Evolutionary conservation across 2,797 vertebrate genomes (phyloP), one percentile per base, ranked within the genome.

Genomic region (Acanthiza pusilla): DNA sequence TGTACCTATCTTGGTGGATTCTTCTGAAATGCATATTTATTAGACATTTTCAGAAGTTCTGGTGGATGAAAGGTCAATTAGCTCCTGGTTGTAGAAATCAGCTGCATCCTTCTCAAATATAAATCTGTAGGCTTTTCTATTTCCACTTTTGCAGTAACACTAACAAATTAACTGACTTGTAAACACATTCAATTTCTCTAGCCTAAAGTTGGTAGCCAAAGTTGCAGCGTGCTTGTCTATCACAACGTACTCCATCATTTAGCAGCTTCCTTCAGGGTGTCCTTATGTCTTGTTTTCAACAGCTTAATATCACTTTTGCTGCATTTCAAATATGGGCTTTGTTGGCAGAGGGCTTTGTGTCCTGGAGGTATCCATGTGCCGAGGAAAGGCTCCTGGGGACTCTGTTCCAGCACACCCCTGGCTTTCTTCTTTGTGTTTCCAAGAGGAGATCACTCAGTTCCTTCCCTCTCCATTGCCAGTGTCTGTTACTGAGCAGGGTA

Each of bases 121-220:
- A 22, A 60, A 19, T 45, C 12, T 34, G 6, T 13, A 16, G 38
- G 62, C 12, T 47, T 83, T 85, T 84, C 17, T 38, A 7, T 63
- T 94, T 92, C 72, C 51, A 16, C 47, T 88, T 61, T 50, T 77
- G 51, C 63, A 57, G 54, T 53, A 55, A 16, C 19, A 55, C 9
- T 61, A n/a, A n/a, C 58, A 58, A 42, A 25, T 50, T 9, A 67
- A 36, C 40, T 43, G 45, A 32, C 26, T 58, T 38, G 18, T n/a
- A 40, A 50, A 21, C 36, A 26, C 0, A 0, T 47, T 83, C 1
- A 2, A 4, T 75, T 87, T 92, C 30, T 10, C 30, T 63, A 83
- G 63, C 34, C 29, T 65, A 2, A 61, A 40, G 27, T 43, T 72
- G 47, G 36, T 47, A 72, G 53, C 36, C 34, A 14, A 13, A 74